Evolutionary conservation across 2,113 vertebrate species (phyloP).

Genomic region (Genyomyrus donnyi): DNA sequence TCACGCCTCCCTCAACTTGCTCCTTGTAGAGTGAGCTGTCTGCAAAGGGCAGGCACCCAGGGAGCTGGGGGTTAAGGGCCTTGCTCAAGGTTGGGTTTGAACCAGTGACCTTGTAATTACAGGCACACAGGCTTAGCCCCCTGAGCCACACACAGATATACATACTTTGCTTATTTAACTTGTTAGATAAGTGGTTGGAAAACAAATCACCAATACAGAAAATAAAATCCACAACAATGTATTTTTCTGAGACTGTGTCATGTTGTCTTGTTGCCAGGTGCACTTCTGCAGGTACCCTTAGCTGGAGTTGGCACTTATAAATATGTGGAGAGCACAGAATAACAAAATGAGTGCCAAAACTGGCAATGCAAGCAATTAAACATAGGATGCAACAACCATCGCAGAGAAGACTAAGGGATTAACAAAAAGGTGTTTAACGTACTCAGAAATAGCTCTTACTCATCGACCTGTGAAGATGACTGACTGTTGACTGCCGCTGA

Average conservation of each 20-base stretch:
- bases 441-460: not conserved
- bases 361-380: not conserved
- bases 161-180: not conserved
- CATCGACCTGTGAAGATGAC: not conserved
- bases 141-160: no score
- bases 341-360: not conserved
- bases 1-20: no score
- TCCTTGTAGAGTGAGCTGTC: no score
- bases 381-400: not conserved
- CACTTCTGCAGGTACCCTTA: not conserved
- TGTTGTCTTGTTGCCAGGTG: not conserved
- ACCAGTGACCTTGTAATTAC: no score
- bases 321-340: not conserved
- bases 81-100: no score
- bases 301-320: not conserved
- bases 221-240: not conserved
- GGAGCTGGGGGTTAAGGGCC: no score
- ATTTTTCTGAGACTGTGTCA: not conserved
- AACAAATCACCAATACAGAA: not conserved
- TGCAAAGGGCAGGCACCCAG: no score
- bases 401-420: not conserved
- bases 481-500: not conserved
- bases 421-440: not conserved
- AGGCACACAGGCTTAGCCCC: no score
- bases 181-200: not conserved